These are phyloP conservation scores for Hyla sarda DNA, from an alignment of 2,113 vertebrate genomes.

Conservation along the genomic window DNA sequence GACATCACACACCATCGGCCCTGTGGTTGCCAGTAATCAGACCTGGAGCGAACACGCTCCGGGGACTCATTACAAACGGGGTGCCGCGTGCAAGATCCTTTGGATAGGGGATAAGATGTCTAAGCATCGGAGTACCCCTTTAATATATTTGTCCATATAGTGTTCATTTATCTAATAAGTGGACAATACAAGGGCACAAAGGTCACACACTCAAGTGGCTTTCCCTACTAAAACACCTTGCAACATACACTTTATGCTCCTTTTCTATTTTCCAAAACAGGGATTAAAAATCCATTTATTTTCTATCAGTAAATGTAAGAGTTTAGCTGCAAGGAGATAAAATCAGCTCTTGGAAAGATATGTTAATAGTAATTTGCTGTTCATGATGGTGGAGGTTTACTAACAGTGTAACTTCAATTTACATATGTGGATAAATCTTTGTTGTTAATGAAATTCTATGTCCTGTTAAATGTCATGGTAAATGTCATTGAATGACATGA, in stretches of 20 bases:
- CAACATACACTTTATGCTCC: neutral
- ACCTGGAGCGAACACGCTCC: too few relatives aligned
- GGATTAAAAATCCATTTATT: neutral
- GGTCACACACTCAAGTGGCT: neutral
- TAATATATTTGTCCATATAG: too few relatives aligned
- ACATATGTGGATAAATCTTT: slow-evolving; percentile 43
- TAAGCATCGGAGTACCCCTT: too few relatives aligned
- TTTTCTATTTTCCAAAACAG: neutral
- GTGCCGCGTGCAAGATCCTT: too few relatives aligned
- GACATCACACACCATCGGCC: too few relatives aligned
- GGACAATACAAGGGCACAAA: neutral
- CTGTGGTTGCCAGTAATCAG: too few relatives aligned
- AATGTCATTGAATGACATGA: slow-evolving; percentile 62
- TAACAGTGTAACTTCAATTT: slow-evolving; percentile 40
- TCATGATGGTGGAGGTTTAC: slow-evolving; percentile 30
- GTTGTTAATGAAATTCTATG: slow-evolving; percentile 13
- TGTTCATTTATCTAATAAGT: too few relatives aligned
- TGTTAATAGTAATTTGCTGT: slow-evolving; percentile 33
- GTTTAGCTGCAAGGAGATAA: neutral
- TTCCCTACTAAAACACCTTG: neutral
- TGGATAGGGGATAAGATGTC: too few relatives aligned
- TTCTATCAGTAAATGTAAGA: neutral
- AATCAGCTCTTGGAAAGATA: neutral
- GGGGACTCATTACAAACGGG: too few relatives aligned
- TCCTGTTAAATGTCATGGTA: slow-evolving; percentile 61